Evolutionary conservation across 2,113 vertebrate species (phyloP), one percentile per base, ranked within the genome.

Genomic region (Spea multiplicata): DNA sequence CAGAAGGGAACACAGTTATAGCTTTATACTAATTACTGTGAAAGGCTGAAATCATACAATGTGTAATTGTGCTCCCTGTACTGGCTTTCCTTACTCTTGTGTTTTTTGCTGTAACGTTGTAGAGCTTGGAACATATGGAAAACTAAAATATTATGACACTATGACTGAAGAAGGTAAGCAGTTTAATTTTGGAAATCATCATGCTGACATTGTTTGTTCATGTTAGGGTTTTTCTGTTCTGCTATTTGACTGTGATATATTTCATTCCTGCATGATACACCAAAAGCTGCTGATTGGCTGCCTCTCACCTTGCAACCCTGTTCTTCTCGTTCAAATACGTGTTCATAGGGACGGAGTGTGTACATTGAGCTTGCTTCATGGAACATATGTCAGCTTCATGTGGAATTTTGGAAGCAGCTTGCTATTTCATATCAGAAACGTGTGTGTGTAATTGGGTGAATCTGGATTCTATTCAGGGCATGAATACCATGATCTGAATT

Each of bases 91-190:
- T 96, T 94, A 95, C 96, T 92, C 91, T 90, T 96, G 89, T 94
- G 91, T 97, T 94, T 96, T 95, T 96, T 97, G 94, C 94, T 96
- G 92, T 96, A 92, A 95, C 95, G 90, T 96, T 96, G 91, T 98
- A 98, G 96, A 98, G 92, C 95, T 97, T 95, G 96, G 96, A 93
- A 95, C 96, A 94, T 98, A 97, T 95, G 96, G 96, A 94, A 98
- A 98, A 91, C 96, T 97, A 95, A 98, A 97, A 96, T 98, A 96
- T 97, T 97, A 98, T 98, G 95, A 97, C 95, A 96, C 96, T 97
- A 98, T 98, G 95, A 97, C 96, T 91, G 95, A 97, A 94, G 96
- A 97, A 98, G 96, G 96, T 98, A 98, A 98, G 96, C 93, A 88
- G 92, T 82, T 90, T 88, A 90, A 90, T 90, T 93, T 95, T 91